Percentiles rank a stretch among this genome's conserved stretches.
Conservation (phyloP, 2,113 vertebrate species). For the Cavia porcellus region DNA sequence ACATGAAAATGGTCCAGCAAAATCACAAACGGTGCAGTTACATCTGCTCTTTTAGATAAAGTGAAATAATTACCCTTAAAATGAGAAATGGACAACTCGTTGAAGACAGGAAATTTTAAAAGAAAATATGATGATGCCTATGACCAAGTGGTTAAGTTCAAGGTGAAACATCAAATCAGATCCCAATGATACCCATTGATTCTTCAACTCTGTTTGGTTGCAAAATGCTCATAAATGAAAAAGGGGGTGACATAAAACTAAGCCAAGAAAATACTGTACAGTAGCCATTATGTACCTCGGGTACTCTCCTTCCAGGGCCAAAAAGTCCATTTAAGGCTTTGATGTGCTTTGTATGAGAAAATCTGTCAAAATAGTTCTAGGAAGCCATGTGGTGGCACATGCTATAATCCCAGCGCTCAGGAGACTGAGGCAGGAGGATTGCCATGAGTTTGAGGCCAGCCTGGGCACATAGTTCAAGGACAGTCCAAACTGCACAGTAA, state of each 20-base stretch:
- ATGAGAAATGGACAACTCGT: not conserved
- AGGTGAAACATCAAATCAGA: conserved; percentile 20
- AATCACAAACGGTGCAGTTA: not conserved
- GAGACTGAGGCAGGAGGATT: not conserved
- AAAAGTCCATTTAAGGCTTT: not conserved
- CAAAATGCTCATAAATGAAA: not conserved
- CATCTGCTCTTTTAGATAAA: not conserved
- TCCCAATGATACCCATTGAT: not conserved
- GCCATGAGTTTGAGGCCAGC: not conserved
- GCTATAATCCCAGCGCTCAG: not conserved
- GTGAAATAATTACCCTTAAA: not conserved
- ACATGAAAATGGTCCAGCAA: not conserved
- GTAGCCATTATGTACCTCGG: not conserved
- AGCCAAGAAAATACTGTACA: not conserved
- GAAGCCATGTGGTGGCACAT: not conserved
- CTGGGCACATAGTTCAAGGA: not conserved
- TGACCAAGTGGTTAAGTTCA: not conserved
- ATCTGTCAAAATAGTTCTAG: not conserved
- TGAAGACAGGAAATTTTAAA: not conserved
- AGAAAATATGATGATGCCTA: not conserved
- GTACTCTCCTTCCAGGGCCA: not conserved
- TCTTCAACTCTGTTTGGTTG: not conserved
- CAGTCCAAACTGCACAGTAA: not conserved
- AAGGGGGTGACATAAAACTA: not conserved
- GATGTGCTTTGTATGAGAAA: not conserved